Evolutionary conservation across 2,113 vertebrate species (phyloP).

Genomic region (Crotalus tigris): DNA sequence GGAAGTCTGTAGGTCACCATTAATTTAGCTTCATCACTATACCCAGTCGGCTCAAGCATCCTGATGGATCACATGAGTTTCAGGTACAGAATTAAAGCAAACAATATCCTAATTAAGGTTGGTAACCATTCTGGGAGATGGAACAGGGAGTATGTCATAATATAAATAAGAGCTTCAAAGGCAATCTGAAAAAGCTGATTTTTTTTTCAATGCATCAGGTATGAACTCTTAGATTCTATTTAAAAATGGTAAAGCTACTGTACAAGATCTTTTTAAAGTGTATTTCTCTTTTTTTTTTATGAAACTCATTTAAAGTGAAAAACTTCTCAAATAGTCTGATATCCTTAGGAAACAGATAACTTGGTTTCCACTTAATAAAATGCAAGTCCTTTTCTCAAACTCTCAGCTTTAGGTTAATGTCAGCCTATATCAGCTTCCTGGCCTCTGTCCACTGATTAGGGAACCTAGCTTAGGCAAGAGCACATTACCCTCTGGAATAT

Average conservation of each 20-base stretch:
- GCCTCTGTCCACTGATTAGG: not conserved
- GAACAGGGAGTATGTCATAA: not conserved
- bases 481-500: not conserved
- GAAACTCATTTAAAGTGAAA: not conserved
- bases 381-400: not conserved
- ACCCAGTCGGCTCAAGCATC: not conserved
- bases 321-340: not conserved
- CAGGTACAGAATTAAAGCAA: not conserved
- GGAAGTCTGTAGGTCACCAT: not conserved
- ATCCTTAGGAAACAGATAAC: not conserved
- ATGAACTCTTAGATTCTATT: not conserved
- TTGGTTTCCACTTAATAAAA: slow-evolving; percentile 10
- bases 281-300: not conserved
- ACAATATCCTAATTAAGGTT: not conserved
- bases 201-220: not conserved
- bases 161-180: not conserved
- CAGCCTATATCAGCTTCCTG: not conserved
- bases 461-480: not conserved
- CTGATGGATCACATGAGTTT: not conserved
- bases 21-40: not conserved
- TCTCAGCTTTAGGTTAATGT: not conserved
- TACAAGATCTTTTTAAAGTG: not conserved
- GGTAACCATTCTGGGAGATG: accelerated
- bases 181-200: not conserved
- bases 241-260: not conserved